Conservation (phyloP, 1,140 invertebrate species). For the Temnothorax curvispinosus region DNA sequence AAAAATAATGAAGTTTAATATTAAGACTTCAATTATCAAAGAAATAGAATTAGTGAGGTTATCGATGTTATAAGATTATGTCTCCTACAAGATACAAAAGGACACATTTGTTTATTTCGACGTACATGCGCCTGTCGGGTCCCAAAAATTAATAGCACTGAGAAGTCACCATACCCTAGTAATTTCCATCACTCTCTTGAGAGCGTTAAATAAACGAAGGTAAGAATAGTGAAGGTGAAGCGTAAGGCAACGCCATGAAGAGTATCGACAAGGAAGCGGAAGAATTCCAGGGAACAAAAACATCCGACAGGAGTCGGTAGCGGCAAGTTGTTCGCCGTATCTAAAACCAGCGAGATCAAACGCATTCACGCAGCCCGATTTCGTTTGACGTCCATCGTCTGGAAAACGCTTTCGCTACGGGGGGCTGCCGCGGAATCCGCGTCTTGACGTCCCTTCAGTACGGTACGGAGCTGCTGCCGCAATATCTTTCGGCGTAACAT, state of each 20-base stretch:
- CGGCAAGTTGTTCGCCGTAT: slow-evolving; percentile 22
- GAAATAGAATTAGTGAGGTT: background rate
- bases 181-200: background rate
- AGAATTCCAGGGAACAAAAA: slow-evolving; percentile 29
- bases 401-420: slow-evolving; percentile 21
- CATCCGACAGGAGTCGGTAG: background rate
- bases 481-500: slow-evolving; percentile 41
- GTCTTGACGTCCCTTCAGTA: slow-evolving; percentile 12
- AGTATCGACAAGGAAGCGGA: background rate
- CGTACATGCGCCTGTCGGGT: background rate
- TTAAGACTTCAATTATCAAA: background rate
- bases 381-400: slow-evolving; percentile 55
- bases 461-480: too few species aligned
- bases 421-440: slow-evolving; percentile 12
- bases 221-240: background rate
- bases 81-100: background rate
- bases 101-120: background rate
- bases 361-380: slow-evolving; percentile 30
- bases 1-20: background rate
- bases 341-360: slow-evolving; percentile 44
- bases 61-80: background rate
- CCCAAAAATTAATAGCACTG: background rate
- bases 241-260: background rate
- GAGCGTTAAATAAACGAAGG: slow-evolving; percentile 2
- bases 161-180: background rate